Percentiles rank a stretch among this genome's conserved stretches.
Conservation (phyloP, 2,888 invertebrate species). For the Asteroscopus sphinx region DNA sequence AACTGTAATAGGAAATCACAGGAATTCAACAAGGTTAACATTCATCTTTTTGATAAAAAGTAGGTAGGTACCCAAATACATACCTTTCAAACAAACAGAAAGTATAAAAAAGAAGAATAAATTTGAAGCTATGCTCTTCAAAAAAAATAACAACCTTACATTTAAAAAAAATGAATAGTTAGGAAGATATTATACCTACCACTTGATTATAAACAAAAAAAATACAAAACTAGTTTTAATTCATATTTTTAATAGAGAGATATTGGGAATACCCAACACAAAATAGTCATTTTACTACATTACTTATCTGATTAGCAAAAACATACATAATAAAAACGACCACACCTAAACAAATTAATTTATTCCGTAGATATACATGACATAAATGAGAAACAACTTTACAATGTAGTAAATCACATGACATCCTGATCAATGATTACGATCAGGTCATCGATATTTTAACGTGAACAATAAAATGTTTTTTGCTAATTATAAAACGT, state of each 20-base stretch:
- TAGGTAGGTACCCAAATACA: too few relatives aligned
- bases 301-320: constrained; percentile 23
- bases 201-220: neutral
- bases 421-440: constrained; percentile 28
- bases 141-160: too few relatives aligned
- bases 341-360: constrained; percentile 14
- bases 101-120: too few relatives aligned
- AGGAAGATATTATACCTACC: too few relatives aligned
- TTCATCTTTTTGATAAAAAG: too few relatives aligned
- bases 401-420: constrained; percentile 19
- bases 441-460: constrained; percentile 24
- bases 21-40: too few relatives aligned
- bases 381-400: constrained; percentile 6
- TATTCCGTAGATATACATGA: neutral
- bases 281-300: constrained; percentile 5
- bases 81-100: too few relatives aligned
- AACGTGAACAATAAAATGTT: neutral
- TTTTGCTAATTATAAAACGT: constrained; percentile 30
- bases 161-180: too few relatives aligned
- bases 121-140: too few relatives aligned
- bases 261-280: constrained; percentile 5
- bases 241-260: constrained; percentile 1
- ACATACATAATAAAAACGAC: neutral
- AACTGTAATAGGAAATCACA: too few relatives aligned
- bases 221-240: neutral